Base-by-base conservation (phyloP, 92 coral and sea anemone species). In the Zoanthus sansibaricus region DNA sequence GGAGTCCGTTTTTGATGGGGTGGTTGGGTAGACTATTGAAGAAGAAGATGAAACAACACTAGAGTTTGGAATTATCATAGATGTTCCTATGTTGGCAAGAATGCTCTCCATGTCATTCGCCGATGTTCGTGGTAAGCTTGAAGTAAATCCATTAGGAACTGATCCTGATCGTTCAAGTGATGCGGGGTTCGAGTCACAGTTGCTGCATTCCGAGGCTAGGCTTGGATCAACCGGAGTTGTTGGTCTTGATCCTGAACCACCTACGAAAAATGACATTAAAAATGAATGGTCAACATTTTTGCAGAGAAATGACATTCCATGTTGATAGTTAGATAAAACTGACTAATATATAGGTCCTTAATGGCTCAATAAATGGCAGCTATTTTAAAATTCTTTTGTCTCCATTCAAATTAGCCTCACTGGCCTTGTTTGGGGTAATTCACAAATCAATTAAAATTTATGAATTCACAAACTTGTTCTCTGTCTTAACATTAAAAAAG, bases 221-320 rank as follows among this genome's bases (percentile, higher is more conserved):
- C 67, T 68, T 31, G 77, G 61, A 18, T 95, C 98, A 46, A 91
- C 90, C 7, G 98, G 98, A 6, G 98, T 95, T 69, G 98, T 91
- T 1, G 95, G 95, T 62, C 98, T 83, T 48, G 98, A 95, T 58
- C 94, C 94, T 0, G 89, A 83, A 61, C 86, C 82, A 58, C 89
- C 91, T 91, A 91, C 9, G 46, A 58, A 79, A 16, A 30, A 6
- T 21, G 20, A 58, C 25, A 69, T 30, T 9, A n/a, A 30, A 20
- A 17, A 17, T 17, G 1, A 62, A 62, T n/a, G 1, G 69, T 20
- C 6, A 21, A 17, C 7, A 9, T 17, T 17, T 11, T 49, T 49
- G 10, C 7, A 1, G 55, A 49, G 55, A 7, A 49, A 49, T 49
- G 55, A 49, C 42, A 37, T 37, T 37, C 42, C 42, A 2, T 49